phyloP scores from a whole-genome alignment of 2,113 vertebrate genomes.

The Labeo rohita region DNA sequence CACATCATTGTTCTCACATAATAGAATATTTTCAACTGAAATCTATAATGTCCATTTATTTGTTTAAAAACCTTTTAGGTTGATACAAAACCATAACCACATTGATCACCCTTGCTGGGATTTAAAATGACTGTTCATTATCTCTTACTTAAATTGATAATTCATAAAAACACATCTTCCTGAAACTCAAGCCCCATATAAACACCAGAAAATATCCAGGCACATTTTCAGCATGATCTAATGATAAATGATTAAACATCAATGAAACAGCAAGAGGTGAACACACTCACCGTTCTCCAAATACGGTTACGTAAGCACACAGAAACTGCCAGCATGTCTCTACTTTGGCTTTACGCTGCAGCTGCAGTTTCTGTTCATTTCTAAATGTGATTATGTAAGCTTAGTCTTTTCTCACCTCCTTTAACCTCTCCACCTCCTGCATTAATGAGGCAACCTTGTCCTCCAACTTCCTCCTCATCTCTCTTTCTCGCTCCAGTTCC shows the following conservation, averaged over 20 bases:
- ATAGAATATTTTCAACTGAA: no score
- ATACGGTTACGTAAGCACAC: background rate
- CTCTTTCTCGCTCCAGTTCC: conserved; percentile 72
- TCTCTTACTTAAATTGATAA: background rate
- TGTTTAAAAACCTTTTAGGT: background rate
- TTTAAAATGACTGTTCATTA: no score
- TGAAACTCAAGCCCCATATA: background rate
- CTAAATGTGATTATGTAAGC: background rate
- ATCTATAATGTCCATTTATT: background rate
- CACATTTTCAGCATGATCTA: background rate
- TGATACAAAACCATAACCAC: background rate
- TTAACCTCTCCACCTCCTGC: conserved; percentile 73
- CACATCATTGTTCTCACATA: no score
- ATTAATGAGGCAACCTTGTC: conserved; percentile 64
- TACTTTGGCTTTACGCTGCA: background rate
- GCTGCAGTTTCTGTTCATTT: background rate
- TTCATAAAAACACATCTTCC: no score
- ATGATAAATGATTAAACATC: background rate
- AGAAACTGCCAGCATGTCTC: background rate
- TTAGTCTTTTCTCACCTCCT: conserved; percentile 65
- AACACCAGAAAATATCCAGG: background rate
- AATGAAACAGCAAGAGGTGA: background rate
- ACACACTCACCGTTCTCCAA: background rate
- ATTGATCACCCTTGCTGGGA: background rate
- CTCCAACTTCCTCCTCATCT: conserved; percentile 70